A percentile compares a stretch with the other conserved stretches of the same genome.
Evolutionary conservation across 2,113 vertebrate genomes (phyloP).

Genomic region (Podocnemis expansa): DNA sequence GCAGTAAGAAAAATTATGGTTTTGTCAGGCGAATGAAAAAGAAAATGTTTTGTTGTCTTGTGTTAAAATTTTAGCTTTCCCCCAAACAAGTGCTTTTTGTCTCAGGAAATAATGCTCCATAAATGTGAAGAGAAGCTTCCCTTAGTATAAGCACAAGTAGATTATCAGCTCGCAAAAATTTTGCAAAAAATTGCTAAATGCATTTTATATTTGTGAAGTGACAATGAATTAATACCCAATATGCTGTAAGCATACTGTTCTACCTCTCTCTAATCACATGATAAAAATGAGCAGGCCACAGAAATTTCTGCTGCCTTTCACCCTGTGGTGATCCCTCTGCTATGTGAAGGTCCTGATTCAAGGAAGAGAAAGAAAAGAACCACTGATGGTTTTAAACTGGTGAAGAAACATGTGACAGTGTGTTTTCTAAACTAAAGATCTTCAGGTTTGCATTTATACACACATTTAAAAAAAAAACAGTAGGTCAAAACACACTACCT

Average conservation of each 20-base stretch:
- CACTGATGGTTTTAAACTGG: neutral
- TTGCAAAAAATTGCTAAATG: slow-evolving; percentile 72
- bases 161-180: slow-evolving; percentile 67
- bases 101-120: slow-evolving; percentile 61
- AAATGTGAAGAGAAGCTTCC: slow-evolving; percentile 8
- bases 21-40: slow-evolving; percentile 63
- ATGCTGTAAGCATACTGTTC: slow-evolving; percentile 57
- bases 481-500: neutral
- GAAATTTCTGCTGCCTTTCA: slow-evolving; percentile 49
- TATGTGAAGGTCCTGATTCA: slow-evolving; percentile 62
- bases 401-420: neutral
- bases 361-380: slow-evolving; percentile 32
- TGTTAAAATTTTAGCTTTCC: slow-evolving; percentile 70
- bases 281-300: slow-evolving; percentile 46
- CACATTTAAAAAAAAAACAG: neutral
- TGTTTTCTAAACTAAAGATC: slow-evolving; percentile 34
- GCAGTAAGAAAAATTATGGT: slow-evolving; percentile 37
- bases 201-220: slow-evolving; percentile 70
- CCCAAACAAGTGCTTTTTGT: slow-evolving; percentile 66
- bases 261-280: slow-evolving; percentile 57
- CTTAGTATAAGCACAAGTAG: slow-evolving; percentile 47
- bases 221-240: slow-evolving; percentile 66
- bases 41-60: slow-evolving; percentile 36
- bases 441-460: neutral
- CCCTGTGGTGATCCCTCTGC: slow-evolving; percentile 73